Percentiles rank a stretch among this genome's conserved stretches.
Conservation (phyloP, 1,140 invertebrate species). For the Ephestia elutella region DNA sequence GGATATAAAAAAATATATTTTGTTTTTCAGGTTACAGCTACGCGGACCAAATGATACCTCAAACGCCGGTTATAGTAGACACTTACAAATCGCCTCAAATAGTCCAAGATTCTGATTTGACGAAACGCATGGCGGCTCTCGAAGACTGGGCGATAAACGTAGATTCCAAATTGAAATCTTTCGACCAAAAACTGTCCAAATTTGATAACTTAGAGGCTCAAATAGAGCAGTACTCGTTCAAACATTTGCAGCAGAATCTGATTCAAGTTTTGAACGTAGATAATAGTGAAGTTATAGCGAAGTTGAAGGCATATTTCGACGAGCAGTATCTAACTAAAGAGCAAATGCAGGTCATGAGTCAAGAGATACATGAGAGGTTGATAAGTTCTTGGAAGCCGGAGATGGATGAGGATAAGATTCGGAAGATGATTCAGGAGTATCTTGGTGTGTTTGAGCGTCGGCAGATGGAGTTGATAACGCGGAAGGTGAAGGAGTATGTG, state of each 20-base stretch:
- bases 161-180: conserved; percentile 44
- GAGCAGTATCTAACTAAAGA: conserved; percentile 48
- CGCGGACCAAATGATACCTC: conserved; percentile 29
- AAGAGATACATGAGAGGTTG: conserved; percentile 54
- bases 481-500: conserved; percentile 63
- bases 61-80: conserved; percentile 30
- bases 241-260: conserved; percentile 55
- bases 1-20: conserved; percentile 18
- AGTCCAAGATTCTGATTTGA: conserved; percentile 42
- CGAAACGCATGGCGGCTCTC: conserved; percentile 51
- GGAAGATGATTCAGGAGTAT: conserved; percentile 50
- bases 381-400: conserved; percentile 68
- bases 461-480: conserved; percentile 62
- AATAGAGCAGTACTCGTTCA: conserved; percentile 60
- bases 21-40: conserved; percentile 58
- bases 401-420: conserved; percentile 57
- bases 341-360: conserved; percentile 43
- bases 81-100: conserved; percentile 51
- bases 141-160: conserved; percentile 60
- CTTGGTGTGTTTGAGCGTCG: conserved; percentile 42
- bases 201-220: conserved; percentile 52
- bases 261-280: conserved; percentile 50
- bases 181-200: conserved; percentile 53
- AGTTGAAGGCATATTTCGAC: conserved; percentile 54
- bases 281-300: conserved; percentile 49